Percentiles rank a stretch among this genome's conserved stretches.
These are phyloP conservation scores for Elymnias hypermnestra DNA, from an alignment of 1,140 invertebrate species.

Conservation along the genomic window DNA sequence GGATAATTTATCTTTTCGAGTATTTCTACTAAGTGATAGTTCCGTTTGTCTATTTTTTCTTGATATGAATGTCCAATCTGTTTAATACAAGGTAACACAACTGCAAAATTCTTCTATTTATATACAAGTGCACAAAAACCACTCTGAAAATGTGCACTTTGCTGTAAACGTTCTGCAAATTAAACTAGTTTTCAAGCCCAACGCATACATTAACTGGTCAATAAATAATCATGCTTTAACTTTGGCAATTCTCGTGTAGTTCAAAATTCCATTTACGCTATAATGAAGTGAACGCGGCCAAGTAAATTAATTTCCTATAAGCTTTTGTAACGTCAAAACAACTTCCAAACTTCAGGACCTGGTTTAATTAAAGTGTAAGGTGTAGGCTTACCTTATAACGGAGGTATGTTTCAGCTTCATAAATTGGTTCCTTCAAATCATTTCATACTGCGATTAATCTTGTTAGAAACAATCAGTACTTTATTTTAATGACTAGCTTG, in stretches of 20 bases:
- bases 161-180: no score
- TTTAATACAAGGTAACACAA: no score
- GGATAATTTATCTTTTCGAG: no score
- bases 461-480: no score
- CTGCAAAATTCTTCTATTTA: no score
- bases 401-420: neutral
- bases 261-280: conserved; percentile 19
- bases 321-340: conserved; percentile 27
- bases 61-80: no score
- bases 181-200: no score
- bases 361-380: conserved; percentile 25
- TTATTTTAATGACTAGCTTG: no score
- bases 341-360: conserved; percentile 18
- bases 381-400: conserved; percentile 8
- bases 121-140: no score
- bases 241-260: conserved; percentile 2
- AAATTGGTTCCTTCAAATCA: neutral
- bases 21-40: no score
- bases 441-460: neutral
- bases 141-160: no score
- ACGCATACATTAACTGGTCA: neutral
- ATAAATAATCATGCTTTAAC: conserved; percentile 8
- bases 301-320: conserved; percentile 33
- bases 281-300: conserved; percentile 17
- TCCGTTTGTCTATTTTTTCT: no score